These are phyloP conservation scores for Priocnemis perturbator DNA, from an alignment of 2,888 invertebrate species.

Conservation along the genomic window DNA sequence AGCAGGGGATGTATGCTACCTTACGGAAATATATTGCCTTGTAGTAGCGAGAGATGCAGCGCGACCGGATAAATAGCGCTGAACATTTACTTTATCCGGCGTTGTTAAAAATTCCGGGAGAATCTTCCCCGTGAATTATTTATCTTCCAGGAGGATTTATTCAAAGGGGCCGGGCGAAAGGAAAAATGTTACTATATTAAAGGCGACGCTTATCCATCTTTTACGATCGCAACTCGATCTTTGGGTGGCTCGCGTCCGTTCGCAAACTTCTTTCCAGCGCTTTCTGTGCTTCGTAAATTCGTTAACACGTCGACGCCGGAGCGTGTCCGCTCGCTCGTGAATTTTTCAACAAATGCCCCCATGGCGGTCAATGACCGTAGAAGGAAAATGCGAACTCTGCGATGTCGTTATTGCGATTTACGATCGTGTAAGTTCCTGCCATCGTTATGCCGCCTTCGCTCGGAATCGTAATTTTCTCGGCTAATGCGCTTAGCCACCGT, in stretches of 20 bases:
- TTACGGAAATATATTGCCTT: constrained; percentile 46
- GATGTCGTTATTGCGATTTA: constrained; percentile 43
- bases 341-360: constrained; percentile 30
- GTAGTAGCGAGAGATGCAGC: constrained; percentile 29
- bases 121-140: constrained; percentile 12
- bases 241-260: constrained; percentile 14
- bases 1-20: constrained; percentile 26
- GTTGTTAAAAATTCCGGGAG: constrained; percentile 47
- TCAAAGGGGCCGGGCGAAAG: neutral
- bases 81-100: constrained; percentile 35
- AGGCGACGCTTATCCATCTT: too few relatives aligned
- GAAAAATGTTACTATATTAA: neutral
- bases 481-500: constrained; percentile 40
- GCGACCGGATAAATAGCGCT: constrained; percentile 45
- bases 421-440: constrained; percentile 28
- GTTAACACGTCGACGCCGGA: constrained; percentile 28
- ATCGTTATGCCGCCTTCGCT: constrained; percentile 21
- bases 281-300: constrained; percentile 49
- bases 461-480: constrained; percentile 37
- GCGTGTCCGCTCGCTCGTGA: constrained; percentile 17
- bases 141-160: constrained; percentile 1
- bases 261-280: neutral
- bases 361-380: constrained; percentile 3
- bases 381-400: constrained; percentile 32
- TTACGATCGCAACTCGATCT: too few relatives aligned